These are phyloP conservation scores for Drosophila nebulosa DNA, from an alignment of 1,140 invertebrate species.

Conservation along the genomic window DNA sequence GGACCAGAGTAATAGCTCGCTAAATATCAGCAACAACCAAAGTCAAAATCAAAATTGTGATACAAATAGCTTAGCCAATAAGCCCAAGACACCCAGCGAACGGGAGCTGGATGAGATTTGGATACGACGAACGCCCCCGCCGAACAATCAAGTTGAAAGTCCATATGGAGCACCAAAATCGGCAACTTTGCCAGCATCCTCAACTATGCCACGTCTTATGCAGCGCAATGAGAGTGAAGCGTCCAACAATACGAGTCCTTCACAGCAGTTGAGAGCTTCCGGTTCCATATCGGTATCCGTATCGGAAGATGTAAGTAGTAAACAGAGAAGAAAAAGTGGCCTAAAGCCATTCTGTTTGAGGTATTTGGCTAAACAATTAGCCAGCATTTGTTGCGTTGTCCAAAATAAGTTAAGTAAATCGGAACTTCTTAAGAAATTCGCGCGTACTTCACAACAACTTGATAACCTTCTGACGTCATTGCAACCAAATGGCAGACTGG, in stretches of 20 bases:
- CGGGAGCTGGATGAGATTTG: constrained; percentile 72
- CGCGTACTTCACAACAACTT: not conserved
- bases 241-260: constrained; percentile 48
- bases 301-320: constrained; percentile 74
- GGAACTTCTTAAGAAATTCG: not conserved
- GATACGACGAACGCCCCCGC: constrained; percentile 46
- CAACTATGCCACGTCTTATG: constrained; percentile 58
- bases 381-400: no score
- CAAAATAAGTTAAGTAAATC: not conserved
- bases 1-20: constrained; percentile 84
- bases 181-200: constrained; percentile 13
- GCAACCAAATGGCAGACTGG: not conserved
- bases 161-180: not conserved
- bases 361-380: not conserved
- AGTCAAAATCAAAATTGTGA: constrained; percentile 71
- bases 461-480: not conserved
- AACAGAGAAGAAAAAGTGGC: not conserved
- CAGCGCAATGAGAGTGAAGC: constrained; percentile 51
- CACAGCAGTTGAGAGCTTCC: constrained; percentile 46
- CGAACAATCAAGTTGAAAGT: not conserved
- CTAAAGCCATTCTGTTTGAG: not conserved
- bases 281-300: constrained; percentile 61
- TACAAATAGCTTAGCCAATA: constrained; percentile 57
- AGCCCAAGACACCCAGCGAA: constrained; percentile 61
- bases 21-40: constrained; percentile 79